phyloP scores from a whole-genome alignment of 2,797 vertebrate species.

The Momotus momota region DNA sequence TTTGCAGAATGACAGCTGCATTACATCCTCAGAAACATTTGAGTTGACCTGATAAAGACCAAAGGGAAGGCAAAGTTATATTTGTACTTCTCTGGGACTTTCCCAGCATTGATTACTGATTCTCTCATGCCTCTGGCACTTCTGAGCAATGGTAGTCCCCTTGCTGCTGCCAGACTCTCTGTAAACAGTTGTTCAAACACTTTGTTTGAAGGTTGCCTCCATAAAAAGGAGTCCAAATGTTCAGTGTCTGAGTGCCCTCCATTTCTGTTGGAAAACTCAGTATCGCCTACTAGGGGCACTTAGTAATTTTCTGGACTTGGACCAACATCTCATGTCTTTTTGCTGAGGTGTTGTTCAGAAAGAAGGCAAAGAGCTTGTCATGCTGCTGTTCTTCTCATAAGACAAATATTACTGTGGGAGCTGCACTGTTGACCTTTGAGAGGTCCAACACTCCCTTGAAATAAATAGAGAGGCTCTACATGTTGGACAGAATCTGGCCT shows the following conservation, averaged over 20 bases:
- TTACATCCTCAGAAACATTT: slow-evolving; percentile 36
- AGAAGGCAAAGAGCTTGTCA: not conserved
- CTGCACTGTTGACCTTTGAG: not conserved
- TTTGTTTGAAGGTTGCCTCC: slow-evolving; percentile 53
- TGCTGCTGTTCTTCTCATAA: not conserved
- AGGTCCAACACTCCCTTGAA: not conserved
- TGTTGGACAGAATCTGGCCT: not conserved
- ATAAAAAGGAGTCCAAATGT: not conserved
- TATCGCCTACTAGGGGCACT: not conserved
- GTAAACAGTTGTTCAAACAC: slow-evolving; percentile 54
- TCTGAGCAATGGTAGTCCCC: slow-evolving; percentile 30
- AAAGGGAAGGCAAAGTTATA: slow-evolving; percentile 7
- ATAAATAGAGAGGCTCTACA: not conserved
- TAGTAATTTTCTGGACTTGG: not conserved
- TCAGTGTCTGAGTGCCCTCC: not conserved
- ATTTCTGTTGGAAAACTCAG: not conserved
- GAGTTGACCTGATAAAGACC: slow-evolving; percentile 35
- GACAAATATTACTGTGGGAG: not conserved
- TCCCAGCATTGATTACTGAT: slow-evolving; percentile 57
- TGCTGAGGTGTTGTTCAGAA: slow-evolving; percentile 12
- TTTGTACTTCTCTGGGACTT: slow-evolving; percentile 48
- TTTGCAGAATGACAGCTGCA: slow-evolving; percentile 42
- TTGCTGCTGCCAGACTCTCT: slow-evolving; percentile 31
- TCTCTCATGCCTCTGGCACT: slow-evolving; percentile 35
- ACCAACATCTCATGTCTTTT: not conserved